phyloP scores from a whole-genome alignment of 1,140 invertebrate species.

The Ips typographus region DNA sequence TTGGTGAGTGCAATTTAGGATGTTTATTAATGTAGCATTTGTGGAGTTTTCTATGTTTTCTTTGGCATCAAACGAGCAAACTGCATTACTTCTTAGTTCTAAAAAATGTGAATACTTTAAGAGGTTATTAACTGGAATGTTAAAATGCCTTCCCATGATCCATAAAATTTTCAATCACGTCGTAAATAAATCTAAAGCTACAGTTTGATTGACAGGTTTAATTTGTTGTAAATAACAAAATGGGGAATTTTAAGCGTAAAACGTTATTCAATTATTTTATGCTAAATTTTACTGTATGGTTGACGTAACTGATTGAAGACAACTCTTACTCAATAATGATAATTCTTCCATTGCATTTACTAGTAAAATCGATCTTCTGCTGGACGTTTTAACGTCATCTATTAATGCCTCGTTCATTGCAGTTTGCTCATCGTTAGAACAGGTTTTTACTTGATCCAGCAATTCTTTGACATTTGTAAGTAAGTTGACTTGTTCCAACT shows the following conservation, averaged over 20 bases:
- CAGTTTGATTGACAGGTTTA: no score
- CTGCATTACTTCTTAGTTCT: conserved; percentile 21
- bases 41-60: conserved; percentile 30
- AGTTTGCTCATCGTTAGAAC: conserved; percentile 33
- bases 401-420: conserved; percentile 33
- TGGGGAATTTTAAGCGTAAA: no score
- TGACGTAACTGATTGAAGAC: no score
- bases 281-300: no score
- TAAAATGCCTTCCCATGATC: no score
- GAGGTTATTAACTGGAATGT: background rate
- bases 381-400: conserved; percentile 38
- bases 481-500: conserved; percentile 42
- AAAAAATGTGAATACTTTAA: conserved; percentile 5
- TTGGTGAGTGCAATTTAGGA: no score
- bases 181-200: background rate
- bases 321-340: conserved; percentile 41
- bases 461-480: conserved; percentile 42
- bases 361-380: conserved; percentile 30
- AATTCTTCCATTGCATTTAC: conserved; percentile 37
- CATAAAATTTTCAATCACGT: no score
- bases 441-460: conserved; percentile 38
- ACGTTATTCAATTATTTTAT: no score
- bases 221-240: no score
- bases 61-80: conserved; percentile 19
- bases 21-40: conserved; percentile 15